These are phyloP conservation scores for Diacarnus erythraeanus DNA, from an alignment of 37 sponge, comb jelly and placozoan species.

Conservation along the genomic window DNA sequence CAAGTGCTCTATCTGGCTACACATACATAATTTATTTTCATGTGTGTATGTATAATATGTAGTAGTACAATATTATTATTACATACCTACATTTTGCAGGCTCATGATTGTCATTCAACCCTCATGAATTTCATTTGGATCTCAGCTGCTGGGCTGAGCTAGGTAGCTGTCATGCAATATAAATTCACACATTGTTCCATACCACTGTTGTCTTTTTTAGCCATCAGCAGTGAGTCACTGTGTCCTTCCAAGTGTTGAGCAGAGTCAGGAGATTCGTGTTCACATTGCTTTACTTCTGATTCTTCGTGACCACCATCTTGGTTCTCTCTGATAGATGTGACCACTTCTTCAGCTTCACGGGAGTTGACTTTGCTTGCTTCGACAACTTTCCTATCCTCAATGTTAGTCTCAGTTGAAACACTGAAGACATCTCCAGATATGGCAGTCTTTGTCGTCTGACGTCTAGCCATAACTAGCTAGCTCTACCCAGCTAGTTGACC, in stretches of 20 bases:
- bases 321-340: not conserved
- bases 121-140: not conserved
- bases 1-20: too few species aligned
- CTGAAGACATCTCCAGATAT: not conserved
- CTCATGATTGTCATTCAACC: not conserved
- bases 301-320: not conserved
- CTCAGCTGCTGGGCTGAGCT: not conserved
- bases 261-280: not conserved
- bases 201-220: not conserved
- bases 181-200: not conserved
- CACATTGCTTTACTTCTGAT: not conserved
- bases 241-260: not conserved
- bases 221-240: not conserved
- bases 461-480: conserved; percentile 1
- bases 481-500: not conserved
- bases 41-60: too few species aligned
- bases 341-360: not conserved
- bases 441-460: not conserved
- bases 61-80: too few species aligned
- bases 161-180: not conserved
- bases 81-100: too few species aligned
- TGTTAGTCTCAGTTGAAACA: not conserved
- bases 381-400: not conserved
- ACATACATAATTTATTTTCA: too few species aligned
- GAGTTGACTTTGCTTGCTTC: not conserved